Conservation (phyloP, 2,888 invertebrate species). For the Oasisia sp. region DNA sequence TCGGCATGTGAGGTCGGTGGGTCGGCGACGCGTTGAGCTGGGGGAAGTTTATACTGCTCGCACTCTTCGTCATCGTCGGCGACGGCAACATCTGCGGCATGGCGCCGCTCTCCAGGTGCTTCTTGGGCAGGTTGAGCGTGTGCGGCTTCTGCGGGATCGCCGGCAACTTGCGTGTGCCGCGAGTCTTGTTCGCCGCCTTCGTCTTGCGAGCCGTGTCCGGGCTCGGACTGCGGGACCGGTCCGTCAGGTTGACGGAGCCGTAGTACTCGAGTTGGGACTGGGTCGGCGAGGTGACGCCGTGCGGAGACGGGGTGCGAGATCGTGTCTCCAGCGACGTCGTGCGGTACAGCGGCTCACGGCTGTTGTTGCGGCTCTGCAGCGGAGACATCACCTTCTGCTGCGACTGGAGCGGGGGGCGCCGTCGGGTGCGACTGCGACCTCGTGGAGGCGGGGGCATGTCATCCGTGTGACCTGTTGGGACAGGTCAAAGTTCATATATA, state of each 20-base stretch:
- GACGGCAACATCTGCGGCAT: slow-evolving; percentile 67
- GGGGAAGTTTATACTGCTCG: slow-evolving; percentile 80
- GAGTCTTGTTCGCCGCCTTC: slow-evolving; percentile 25
- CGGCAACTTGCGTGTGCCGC: slow-evolving; percentile 30
- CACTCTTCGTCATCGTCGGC: slow-evolving; percentile 64
- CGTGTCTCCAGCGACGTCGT: slow-evolving; percentile 69
- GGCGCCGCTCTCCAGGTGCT: background rate
- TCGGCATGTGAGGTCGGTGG: slow-evolving; percentile 64
- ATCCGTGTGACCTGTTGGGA: background rate
- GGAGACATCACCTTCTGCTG: slow-evolving; percentile 43
- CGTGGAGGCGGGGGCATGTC: slow-evolving; percentile 10
- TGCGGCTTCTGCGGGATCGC: slow-evolving; percentile 85
- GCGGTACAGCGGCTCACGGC: slow-evolving; percentile 55
- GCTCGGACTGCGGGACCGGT: slow-evolving; percentile 66
- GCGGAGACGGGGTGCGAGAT: slow-evolving; percentile 79
- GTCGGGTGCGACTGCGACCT: slow-evolving; percentile 29
- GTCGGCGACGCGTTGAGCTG: slow-evolving; percentile 95
- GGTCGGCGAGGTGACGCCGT: slow-evolving; percentile 65
- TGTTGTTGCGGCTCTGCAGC: slow-evolving; percentile 46
- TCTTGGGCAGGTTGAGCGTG: slow-evolving; percentile 73
- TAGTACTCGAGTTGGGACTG: slow-evolving; percentile 63
- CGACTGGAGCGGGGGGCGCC: slow-evolving; percentile 30
- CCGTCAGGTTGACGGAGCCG: slow-evolving; percentile 67
- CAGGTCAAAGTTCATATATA: too few species aligned
- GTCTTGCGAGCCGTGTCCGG: slow-evolving; percentile 23